These are phyloP conservation scores for Amazona ochrocephala DNA, from an alignment of 2,797 vertebrate species.

Conservation along the genomic window DNA sequence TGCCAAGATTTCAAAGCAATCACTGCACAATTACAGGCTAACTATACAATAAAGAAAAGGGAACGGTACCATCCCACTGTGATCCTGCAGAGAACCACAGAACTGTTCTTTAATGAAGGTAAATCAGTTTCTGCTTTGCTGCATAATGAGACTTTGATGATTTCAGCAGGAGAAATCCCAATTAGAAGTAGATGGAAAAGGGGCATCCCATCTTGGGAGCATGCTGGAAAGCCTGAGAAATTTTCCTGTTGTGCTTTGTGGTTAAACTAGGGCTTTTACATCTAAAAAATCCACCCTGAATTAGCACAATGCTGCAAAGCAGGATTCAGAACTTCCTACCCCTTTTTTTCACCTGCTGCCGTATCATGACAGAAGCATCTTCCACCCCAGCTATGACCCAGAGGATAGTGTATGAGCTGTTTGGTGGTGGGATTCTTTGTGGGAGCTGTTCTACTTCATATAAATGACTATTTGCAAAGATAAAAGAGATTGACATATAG, in stretches of 20 bases:
- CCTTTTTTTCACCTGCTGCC: not conserved
- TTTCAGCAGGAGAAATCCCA: constrained; percentile 16
- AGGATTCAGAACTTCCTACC: not conserved
- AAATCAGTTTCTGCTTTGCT: not conserved
- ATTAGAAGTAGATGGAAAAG: not conserved
- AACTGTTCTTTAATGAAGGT: constrained; percentile 4
- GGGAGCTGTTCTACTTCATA: not conserved
- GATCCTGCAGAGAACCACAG: not conserved
- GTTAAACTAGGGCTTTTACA: not conserved
- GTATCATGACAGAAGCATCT: not conserved
- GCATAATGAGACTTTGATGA: constrained; percentile 11
- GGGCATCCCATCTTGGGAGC: not conserved
- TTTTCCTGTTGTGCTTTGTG: not conserved
- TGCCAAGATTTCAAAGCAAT: constrained; percentile 37
- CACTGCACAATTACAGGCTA: constrained; percentile 13
- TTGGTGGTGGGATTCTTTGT: not conserved
- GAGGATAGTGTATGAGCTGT: not conserved
- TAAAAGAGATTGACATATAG: not conserved
- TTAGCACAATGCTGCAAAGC: not conserved
- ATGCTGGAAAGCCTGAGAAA: not conserved
- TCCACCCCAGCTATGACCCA: not conserved
- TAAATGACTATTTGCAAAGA: not conserved
- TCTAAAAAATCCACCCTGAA: not conserved
- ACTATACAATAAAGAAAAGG: not conserved
- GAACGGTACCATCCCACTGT: constrained; percentile 32